Base-by-base conservation (phyloP, 2,797 vertebrate species). In the Mus caroli region DNA sequence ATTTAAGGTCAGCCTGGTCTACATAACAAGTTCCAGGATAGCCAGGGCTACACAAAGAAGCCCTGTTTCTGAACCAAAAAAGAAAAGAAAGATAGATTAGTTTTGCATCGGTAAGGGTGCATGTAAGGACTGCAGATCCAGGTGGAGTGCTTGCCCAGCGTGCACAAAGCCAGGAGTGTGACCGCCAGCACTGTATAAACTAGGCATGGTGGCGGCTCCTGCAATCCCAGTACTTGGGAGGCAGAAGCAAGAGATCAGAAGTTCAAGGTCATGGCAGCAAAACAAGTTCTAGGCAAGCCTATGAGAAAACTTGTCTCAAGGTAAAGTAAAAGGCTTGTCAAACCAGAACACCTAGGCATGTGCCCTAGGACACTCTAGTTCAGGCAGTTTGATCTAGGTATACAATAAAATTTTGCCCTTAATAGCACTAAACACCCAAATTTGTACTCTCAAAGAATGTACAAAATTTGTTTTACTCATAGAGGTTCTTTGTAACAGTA, bases 401-500 rank as follows among this genome's bases (percentile, higher is more conserved):
- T 94, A 22, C 60, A 88, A n/a, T 19, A 52, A 8, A 79, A 37
- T n/a, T 69, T 93, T 93, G n/a, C n/a, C 87, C 31, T 92, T 88
- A 69, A 60, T 46, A 90, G 43, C 54, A 93, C 13, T 69, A 86
- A 83, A 73, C 24, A 76, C 60, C 54, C 52, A 86, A n/a, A 92
- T 95, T 77, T 14, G 11, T 67, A 19, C 52, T 82, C 91, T 75
- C 0, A 89, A 80, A 91, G 75, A 94, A 85, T 84, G 20, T 76
- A 11, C 86, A 83, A 82, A 69, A 88, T 92, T 80, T 90, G 24
- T 31, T 92, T 82, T 79, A 43, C 71, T 94, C 26, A 52, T 26
- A 5, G 46, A 90, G 91, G 20, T 84, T 83, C 26, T 93, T 90
- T 94, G 87, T 40, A 90, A 31, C n/a, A 88, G 71, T 92, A 69